These are phyloP conservation scores for Perodicticus potto DNA, from an alignment of 2,797 vertebrate genomes.

Conservation along the genomic window DNA sequence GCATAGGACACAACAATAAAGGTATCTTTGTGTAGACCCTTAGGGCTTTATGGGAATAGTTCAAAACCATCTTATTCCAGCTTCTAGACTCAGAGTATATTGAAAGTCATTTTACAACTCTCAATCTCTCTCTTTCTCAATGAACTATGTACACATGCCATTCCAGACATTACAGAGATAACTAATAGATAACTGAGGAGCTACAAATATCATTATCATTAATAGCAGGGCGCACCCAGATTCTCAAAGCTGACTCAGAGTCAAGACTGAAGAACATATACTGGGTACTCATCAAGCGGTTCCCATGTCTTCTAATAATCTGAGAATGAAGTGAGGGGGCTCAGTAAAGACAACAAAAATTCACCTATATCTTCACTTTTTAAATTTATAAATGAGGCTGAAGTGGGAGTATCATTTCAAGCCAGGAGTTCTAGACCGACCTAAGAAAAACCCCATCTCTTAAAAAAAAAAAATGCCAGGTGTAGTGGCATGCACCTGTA, in stretches of 20 bases:
- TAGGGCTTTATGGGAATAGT: neutral
- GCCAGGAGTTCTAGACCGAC: neutral
- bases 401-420: neutral
- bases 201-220: slow-evolving; percentile 39
- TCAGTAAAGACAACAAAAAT: neutral
- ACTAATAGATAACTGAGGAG: neutral
- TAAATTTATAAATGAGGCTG: neutral
- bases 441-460: neutral
- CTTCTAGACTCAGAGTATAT: neutral
- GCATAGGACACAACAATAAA: neutral
- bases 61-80: slow-evolving; percentile 51
- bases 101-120: slow-evolving; percentile 32
- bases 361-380: neutral
- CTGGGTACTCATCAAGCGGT: neutral
- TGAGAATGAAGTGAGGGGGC: neutral
- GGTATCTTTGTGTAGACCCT: neutral
- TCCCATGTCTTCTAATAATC: neutral
- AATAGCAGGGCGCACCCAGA: neutral
- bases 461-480: neutral
- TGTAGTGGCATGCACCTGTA: neutral
- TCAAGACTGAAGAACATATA: slow-evolving; percentile 13
- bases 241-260: slow-evolving; percentile 28
- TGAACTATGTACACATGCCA: slow-evolving; percentile 4
- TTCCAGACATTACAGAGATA: slow-evolving; percentile 24
- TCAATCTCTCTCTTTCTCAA: neutral